Evolutionary conservation across 2,113 vertebrate species (phyloP), one percentile per base, ranked within the genome.

Genomic region (Peromyscus leucopus): DNA sequence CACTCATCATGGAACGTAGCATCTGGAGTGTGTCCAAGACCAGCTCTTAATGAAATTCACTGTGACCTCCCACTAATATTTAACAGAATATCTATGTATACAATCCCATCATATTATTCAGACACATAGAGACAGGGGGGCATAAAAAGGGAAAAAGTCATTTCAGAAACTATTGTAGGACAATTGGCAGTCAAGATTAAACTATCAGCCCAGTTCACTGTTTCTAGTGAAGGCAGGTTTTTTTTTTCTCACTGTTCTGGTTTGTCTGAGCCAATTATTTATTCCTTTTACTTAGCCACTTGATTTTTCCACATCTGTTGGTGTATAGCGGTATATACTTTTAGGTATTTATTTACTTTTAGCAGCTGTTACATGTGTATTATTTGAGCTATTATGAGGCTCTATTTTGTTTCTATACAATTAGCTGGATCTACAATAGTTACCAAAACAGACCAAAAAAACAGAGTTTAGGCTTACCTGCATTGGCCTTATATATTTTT

Each of bases 41-140:
- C 71, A 24, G 78, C 3, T 72, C 15, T n/a, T 92, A 46, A 46
- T 88, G 90, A 95, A 90, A 96, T 90, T 90, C 75, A 39, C 31
- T 95, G 33, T 57, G 80, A 71, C 82, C 90, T 82, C 78, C 26
- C n/a, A 84, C 31, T 48, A 22, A 16, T 39, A 51, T 89, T 82
- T 15, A n/a, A 63, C 75, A 90, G 42, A 75, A 74, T 15, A 83
- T 46, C 57, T 26, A 31, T 22, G 31, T 63, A 63, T 24, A 33
- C 42, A 7, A 31, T 80, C 11, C 11, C 0, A 28, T 75, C 33
- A 39, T 17, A 46, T 76, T 19, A 46, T 57, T 46, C 39, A 82
- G 11, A 74, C 33, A 46, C 10, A 5, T 33, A 55, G 0, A 8
- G 1, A 12, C 19, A 36, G 11, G 21, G 69, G 71, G 3, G 57